A percentile compares a stretch with the other conserved stretches of the same genome.
Conservation (phyloP, 2,888 invertebrate genomes). For the Ceriagrion tenellum region DNA sequence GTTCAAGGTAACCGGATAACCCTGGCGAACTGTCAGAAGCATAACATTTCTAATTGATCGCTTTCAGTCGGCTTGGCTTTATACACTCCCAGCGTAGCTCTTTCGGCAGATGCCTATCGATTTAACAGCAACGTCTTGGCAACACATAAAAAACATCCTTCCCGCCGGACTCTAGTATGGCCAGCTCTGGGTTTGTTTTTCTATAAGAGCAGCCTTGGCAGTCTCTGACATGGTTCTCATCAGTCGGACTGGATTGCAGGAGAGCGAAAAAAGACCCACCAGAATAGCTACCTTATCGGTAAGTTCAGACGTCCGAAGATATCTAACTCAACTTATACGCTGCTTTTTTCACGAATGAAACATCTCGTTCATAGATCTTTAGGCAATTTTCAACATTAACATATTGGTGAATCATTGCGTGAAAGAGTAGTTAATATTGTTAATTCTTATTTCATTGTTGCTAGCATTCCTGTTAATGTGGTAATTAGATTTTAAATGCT, state of each 20-base stretch:
- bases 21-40: background rate
- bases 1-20: background rate
- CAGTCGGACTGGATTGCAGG: slow-evolving; percentile 60
- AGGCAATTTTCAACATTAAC: too few relatives aligned
- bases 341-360: too few relatives aligned
- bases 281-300: background rate
- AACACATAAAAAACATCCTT: background rate
- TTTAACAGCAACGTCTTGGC: slow-evolving; percentile 40
- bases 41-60: background rate
- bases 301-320: background rate
- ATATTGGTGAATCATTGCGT: too few relatives aligned
- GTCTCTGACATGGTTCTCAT: slow-evolving; percentile 43
- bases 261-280: slow-evolving; percentile 45
- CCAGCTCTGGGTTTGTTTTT: background rate
- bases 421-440: too few relatives aligned
- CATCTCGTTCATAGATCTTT: too few relatives aligned
- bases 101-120: background rate
- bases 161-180: background rate
- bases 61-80: background rate
- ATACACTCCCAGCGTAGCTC: background rate
- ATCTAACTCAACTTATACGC: background rate
- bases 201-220: background rate
- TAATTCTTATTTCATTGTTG: too few relatives aligned
- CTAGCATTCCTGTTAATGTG: too few relatives aligned
- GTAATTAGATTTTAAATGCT: too few relatives aligned